A percentile compares a stretch with the other conserved stretches of the same genome.
Evolutionary conservation across 2,113 vertebrate species (phyloP).

Genomic region (Sminthopsis crassicaudata): DNA sequence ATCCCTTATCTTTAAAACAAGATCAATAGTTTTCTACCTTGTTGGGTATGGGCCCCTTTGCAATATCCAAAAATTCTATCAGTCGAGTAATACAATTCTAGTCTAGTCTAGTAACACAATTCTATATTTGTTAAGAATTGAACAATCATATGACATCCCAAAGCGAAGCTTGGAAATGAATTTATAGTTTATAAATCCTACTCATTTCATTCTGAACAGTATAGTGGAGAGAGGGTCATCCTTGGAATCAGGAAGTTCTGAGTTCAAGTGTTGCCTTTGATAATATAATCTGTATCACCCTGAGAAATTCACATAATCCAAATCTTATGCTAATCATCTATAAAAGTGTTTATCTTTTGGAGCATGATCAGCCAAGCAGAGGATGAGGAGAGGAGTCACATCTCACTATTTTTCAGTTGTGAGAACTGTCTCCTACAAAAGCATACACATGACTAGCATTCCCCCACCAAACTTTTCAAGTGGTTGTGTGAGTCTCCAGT

Average conservation of each 20-base stretch:
- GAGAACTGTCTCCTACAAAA: background rate
- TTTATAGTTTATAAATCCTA: background rate
- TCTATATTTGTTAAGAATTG: background rate
- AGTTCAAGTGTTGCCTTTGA: background rate
- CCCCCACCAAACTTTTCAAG: background rate
- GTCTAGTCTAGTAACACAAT: background rate
- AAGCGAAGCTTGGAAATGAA: background rate
- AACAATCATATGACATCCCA: background rate
- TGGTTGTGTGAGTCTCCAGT: background rate
- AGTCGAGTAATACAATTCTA: background rate
- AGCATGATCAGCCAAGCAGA: background rate
- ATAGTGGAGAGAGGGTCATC: background rate
- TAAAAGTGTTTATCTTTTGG: background rate
- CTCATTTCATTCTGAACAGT: background rate
- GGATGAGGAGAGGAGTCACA: background rate
- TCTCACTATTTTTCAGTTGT: background rate
- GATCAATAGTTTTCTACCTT: background rate
- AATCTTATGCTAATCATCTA: background rate
- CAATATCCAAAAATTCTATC: background rate
- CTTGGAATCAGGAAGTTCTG: background rate
- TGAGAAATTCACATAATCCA: background rate
- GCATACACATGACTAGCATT: background rate
- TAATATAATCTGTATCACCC: background rate
- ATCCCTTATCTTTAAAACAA: background rate
- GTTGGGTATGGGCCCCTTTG: background rate